These are phyloP conservation scores for Zeus faber DNA, from an alignment of 2,113 vertebrate species.

Conservation along the genomic window DNA sequence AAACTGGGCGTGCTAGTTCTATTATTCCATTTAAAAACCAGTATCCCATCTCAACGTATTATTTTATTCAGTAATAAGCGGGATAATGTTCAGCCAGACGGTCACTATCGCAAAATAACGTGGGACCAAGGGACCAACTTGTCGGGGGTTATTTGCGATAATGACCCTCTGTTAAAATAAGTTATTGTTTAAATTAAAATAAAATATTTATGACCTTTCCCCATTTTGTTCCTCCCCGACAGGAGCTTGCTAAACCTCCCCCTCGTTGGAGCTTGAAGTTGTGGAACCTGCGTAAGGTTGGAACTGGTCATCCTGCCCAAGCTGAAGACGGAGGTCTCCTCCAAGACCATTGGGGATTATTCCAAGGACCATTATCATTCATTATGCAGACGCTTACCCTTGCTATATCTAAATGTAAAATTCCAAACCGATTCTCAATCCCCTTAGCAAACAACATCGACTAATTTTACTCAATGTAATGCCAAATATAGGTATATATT, in stretches of 20 bases:
- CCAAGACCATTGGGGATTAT: neutral
- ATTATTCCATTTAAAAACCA: no score
- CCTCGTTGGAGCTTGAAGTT: neutral
- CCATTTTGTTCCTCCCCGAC: constrained; percentile 13
- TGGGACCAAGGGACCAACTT: no score
- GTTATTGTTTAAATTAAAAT: no score
- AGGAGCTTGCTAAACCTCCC: constrained; percentile 60
- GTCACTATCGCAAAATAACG: no score
- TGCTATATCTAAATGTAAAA: neutral
- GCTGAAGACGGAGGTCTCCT: constrained; percentile 3
- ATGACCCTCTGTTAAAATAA: no score
- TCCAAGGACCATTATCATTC: neutral
- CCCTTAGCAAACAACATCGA: neutral
- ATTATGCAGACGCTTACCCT: constrained; percentile 5
- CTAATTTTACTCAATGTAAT: constrained; percentile 1
- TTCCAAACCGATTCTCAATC: neutral
- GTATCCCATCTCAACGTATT: no score
- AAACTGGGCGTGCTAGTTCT: no score
- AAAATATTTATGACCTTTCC: constrained; percentile 2
- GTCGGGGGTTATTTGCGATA: no score
- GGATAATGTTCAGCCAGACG: no score
- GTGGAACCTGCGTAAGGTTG: constrained; percentile 7
- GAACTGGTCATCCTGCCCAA: constrained; percentile 3
- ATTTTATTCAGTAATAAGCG: no score
- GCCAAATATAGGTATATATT: constrained; percentile 4